phyloP scores from a whole-genome alignment of 2,797 vertebrate genomes.

The Protonibea diacanthus region DNA sequence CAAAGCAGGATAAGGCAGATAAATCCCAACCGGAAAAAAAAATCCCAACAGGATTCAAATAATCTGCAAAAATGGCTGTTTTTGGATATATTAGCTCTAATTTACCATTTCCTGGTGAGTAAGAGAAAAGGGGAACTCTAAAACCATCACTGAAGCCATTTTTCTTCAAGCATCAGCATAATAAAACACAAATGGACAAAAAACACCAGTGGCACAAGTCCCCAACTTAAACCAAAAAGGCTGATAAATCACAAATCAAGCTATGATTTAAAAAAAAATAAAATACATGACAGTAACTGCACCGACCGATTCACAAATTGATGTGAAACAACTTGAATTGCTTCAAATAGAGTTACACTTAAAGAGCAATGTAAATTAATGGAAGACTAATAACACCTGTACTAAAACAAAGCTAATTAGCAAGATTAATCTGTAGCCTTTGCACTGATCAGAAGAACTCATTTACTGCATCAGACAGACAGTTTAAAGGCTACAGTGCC shows the following conservation, averaged over 20 bases:
- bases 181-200: background rate
- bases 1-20: slow-evolving; percentile 27
- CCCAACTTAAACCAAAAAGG: background rate
- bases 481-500: background rate
- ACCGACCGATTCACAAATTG: background rate
- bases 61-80: slow-evolving; percentile 19
- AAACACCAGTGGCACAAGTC: background rate
- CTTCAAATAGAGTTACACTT: background rate
- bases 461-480: background rate
- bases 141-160: slow-evolving; percentile 13
- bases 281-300: background rate
- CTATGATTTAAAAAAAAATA: background rate
- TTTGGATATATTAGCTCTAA: slow-evolving; percentile 14
- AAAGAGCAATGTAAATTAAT: background rate
- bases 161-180: slow-evolving; percentile 15
- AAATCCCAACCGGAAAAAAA: slow-evolving; percentile 16
- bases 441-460: background rate
- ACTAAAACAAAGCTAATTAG: background rate
- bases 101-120: slow-evolving; percentile 26
- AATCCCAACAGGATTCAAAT: slow-evolving; percentile 9
- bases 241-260: background rate
- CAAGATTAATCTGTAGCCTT: background rate
- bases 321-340: background rate
- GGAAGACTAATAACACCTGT: background rate
- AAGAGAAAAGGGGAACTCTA: background rate